Base-by-base conservation (phyloP, 2,888 invertebrate genomes). In the Blastobasis lacticolella region DNA sequence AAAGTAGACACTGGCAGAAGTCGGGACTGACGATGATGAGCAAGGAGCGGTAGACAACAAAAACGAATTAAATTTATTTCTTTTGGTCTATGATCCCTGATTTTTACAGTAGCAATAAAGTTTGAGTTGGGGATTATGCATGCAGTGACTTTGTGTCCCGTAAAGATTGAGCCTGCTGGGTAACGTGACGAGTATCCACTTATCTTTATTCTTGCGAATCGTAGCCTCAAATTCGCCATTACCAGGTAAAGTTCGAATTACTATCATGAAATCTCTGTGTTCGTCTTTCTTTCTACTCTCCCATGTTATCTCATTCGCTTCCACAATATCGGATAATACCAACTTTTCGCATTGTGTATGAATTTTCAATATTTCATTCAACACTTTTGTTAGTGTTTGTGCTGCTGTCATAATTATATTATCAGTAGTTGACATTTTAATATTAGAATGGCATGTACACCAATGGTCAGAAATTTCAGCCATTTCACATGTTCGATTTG, bases 381-480 rank as follows among this genome's bases (percentile, higher is more conserved):
- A 86, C 55, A 90, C 75, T 8, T 79, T 65, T 0, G 94, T 85
- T n/a, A 93, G 75, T 58, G 88, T 90, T 1, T 81, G 68, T 0
- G 91, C 91, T 0, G 90, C 91, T 46, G 88, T 76, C n/a, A 77
- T 62, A 0, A 93, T 91, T 5, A 71, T 61, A 0, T 71, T 57
- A 61, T 90, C 88, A 42, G 88, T 82, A 0, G 78, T 74, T 0
- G 85, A 69, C 6, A 94, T 66, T 51, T 89, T 83, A 42, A 78
- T 74, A 10, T 58, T 54, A 89, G 83, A 67, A 92, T 92, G 92
- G 59, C 96, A 96, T 37, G 94, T 93, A 75, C 96, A 96, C 92
- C 93, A 96, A 69, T 95, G 94, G 10, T 91, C 90, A 0, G 91
- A 89, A 49, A 96, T 94, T 0, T 87, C 90, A 0, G 95, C 95